These are phyloP conservation scores for Dryas iulia DNA, from an alignment of 1,140 invertebrate species.

Conservation along the genomic window DNA sequence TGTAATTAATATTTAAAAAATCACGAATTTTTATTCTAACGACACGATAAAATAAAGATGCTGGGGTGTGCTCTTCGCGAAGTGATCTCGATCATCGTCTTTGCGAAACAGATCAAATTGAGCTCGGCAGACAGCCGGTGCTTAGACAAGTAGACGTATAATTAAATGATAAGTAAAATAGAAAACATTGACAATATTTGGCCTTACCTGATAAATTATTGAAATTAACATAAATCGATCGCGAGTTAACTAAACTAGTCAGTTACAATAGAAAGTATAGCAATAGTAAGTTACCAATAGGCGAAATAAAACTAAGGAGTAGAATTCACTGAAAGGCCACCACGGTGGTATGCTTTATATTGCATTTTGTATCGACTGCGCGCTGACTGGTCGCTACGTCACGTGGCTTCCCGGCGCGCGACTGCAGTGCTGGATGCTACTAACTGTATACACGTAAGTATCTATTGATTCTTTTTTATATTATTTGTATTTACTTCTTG, in stretches of 20 bases:
- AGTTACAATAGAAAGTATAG: conserved; percentile 51
- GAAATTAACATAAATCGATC: conserved; percentile 36
- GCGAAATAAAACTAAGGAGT: conserved; percentile 37
- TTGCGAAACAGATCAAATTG: conserved; percentile 49
- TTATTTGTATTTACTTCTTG: too few species aligned
- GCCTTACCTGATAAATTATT: conserved; percentile 39
- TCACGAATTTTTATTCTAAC: conserved; percentile 45
- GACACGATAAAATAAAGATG: conserved; percentile 66
- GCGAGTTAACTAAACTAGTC: conserved; percentile 59
- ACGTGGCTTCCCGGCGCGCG: conserved; percentile 80
- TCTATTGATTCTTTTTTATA: conserved; percentile 22
- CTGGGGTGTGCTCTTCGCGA: conserved; percentile 71
- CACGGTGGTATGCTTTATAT: conserved; percentile 77
- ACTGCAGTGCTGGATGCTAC: conserved; percentile 81
- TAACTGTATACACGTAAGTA: conserved; percentile 82
- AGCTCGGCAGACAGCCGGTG: conserved; percentile 75
- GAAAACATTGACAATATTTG: conserved; percentile 42
- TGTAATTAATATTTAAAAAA: conserved; percentile 38
- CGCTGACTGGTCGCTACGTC: conserved; percentile 80
- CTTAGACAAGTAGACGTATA: conserved; percentile 76
- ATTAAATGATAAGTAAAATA: conserved; percentile 29
- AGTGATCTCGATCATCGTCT: conserved; percentile 61
- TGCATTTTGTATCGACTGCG: conserved; percentile 79
- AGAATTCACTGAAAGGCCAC: conserved; percentile 54
- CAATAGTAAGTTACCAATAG: conserved; percentile 71